Base-by-base conservation (phyloP, 2,113 vertebrate genomes). In the Oenanthe oenanthe region DNA sequence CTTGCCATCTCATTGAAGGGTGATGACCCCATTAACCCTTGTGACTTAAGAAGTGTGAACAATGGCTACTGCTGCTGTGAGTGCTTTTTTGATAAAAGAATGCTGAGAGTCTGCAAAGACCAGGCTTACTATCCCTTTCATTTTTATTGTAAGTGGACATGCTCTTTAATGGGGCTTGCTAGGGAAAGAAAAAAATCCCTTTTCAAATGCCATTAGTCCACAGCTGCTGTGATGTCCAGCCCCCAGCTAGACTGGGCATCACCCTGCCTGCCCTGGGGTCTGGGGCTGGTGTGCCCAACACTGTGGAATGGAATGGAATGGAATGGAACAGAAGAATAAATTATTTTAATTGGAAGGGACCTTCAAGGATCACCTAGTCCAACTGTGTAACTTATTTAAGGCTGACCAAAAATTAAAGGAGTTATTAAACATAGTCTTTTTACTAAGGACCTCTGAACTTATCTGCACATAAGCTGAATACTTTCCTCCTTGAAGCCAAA, bases 211-310 rank as follows among this genome's bases (percentile, higher is more conserved):
- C 11, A 1, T 54, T 51, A 63, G 18, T 21, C n/a, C 43, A 43
- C 29, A 71, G 38, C 21, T 24, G 19, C 36, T 74, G 70, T 29
- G 43, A 45, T 53, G 17, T 10, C 10, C 38, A 51, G 48, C 13
- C 8, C 4, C 0, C 0, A 6, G 14, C 18, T 71, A 58, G 42
- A 32, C 17, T 2, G n/a, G 43, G 26, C 67, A 50, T 5, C 24
- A 14, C 13, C 26, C 36, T 77, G 25, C n/a, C 47, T 58, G 25
- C 34, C 62, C 20, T 32, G 36, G 18, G 6, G 6, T 43, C 54
- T 76, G 31, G 8, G 56, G 17, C 45, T 62, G 61, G 24, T 81
- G 38, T 67, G 60, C 48, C 28, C 53, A 45, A 7, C 25, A 19
- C 32, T n/a, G 25, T 32, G 29, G 63, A 57, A 21, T 40, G 51